These are phyloP conservation scores for Drosophila sp. DNA, from an alignment of 1,140 invertebrate genomes.

Conservation along the genomic window DNA sequence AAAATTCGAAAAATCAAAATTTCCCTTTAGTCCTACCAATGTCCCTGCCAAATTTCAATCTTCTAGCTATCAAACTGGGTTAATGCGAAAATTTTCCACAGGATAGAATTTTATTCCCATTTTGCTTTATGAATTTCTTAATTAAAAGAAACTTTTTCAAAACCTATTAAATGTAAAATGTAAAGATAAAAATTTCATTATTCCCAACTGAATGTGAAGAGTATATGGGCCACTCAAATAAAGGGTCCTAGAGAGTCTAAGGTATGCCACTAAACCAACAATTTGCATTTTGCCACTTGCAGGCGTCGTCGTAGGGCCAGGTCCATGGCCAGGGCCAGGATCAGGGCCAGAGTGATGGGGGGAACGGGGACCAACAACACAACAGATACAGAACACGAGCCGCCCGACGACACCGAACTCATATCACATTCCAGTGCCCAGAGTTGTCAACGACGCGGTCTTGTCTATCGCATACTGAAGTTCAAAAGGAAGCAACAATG, in stretches of 20 bases:
- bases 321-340: constrained; percentile 2
- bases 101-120: no score
- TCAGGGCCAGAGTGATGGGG: background rate
- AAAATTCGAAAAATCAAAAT: no score
- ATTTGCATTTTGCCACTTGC: constrained; percentile 30
- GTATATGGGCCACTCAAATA: background rate
- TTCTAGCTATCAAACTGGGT: no score
- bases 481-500: constrained; percentile 68
- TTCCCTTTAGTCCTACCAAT: no score
- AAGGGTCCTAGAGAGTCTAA: background rate
- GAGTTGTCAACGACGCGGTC: constrained; percentile 52
- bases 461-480: constrained; percentile 74
- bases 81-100: no score
- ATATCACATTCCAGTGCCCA: constrained; percentile 49
- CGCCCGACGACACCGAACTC: constrained; percentile 55
- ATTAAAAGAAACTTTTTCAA: no score
- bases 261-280: constrained; percentile 11
- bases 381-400: constrained; percentile 38
- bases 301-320: constrained; percentile 52
- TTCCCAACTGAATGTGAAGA: background rate
- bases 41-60: no score
- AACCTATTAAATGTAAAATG: background rate
- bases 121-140: no score
- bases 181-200: background rate
- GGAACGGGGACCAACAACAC: constrained; percentile 1